A percentile compares a stretch with the other conserved stretches of the same genome.
Evolutionary conservation across 2,888 invertebrate genomes (phyloP).

Genomic region (Orthosia gracilis): DNA sequence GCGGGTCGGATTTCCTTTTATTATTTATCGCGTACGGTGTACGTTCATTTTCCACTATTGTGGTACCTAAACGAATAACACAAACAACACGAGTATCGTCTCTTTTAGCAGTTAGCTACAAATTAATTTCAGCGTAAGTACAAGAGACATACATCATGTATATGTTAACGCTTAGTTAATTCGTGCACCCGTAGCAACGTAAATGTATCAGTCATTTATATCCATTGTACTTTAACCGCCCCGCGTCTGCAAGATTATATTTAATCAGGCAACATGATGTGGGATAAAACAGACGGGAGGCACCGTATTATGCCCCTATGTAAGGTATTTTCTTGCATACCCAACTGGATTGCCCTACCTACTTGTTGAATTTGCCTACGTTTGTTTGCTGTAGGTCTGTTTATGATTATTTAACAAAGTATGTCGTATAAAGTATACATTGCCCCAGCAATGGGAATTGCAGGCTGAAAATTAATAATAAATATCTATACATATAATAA

Average conservation of each 20-base stretch:
- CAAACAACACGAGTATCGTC: slow-evolving; percentile 9
- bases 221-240: slow-evolving; percentile 73
- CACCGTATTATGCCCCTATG: slow-evolving; percentile 54
- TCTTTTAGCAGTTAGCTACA: slow-evolving; percentile 32
- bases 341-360: slow-evolving; percentile 22
- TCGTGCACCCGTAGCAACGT: slow-evolving; percentile 37
- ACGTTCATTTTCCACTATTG: slow-evolving; percentile 8
- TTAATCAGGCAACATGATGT: slow-evolving; percentile 76
- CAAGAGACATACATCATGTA: slow-evolving; percentile 30
- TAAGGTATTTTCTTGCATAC: slow-evolving; percentile 34
- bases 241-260: slow-evolving; percentile 73
- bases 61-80: slow-evolving; percentile 13
- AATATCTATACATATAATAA: too few species aligned
- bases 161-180: slow-evolving; percentile 39
- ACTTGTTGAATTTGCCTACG: slow-evolving; percentile 53
- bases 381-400: background rate
- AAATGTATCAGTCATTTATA: slow-evolving; percentile 69
- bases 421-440: background rate
- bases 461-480: too few species aligned
- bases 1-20: slow-evolving; percentile 6
- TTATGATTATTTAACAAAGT: background rate
- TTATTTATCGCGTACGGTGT: background rate
- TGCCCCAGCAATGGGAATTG: too few species aligned
- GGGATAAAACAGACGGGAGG: slow-evolving; percentile 63
- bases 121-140: slow-evolving; percentile 34